Conservation (phyloP, 1,140 invertebrate genomes). For the Drosophila hydei region DNA sequence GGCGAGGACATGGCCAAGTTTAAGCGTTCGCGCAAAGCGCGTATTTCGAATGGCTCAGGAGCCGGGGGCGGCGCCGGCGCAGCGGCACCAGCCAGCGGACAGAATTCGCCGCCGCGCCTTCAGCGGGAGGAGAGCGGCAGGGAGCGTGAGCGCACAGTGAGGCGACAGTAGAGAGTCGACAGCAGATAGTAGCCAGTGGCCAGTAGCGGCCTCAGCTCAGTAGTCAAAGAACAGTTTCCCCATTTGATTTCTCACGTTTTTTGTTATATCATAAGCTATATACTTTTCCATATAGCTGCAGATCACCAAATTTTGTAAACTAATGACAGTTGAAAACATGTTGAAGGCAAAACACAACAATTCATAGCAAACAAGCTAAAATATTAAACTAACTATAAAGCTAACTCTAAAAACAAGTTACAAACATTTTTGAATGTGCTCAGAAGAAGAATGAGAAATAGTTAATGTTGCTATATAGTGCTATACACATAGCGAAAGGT, state of each 20-base stretch:
- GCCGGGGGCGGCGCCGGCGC: slow-evolving; percentile 67
- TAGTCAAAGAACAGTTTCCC: not conserved
- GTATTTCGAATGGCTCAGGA: slow-evolving; percentile 84
- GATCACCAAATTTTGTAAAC: slow-evolving; percentile 74
- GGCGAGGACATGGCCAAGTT: slow-evolving; percentile 98
- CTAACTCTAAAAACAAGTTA: slow-evolving; percentile 22
- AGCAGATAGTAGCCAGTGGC: too few species aligned
- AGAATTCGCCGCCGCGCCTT: slow-evolving; percentile 85
- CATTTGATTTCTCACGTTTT: slow-evolving; percentile 33
- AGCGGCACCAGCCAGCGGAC: slow-evolving; percentile 56
- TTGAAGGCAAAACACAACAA: slow-evolving; percentile 1
- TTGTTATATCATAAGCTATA: slow-evolving; percentile 38
- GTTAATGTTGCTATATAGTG: slow-evolving; percentile 10
- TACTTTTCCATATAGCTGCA: slow-evolving; percentile 47
- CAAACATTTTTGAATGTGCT: slow-evolving; percentile 36
- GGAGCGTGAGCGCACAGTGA: slow-evolving; percentile 78
- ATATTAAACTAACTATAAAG: slow-evolving; percentile 10
- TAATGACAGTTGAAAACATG: slow-evolving; percentile 40
- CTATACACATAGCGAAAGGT: not conserved
- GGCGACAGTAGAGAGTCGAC: slow-evolving; percentile 65
- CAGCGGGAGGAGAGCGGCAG: slow-evolving; percentile 82
- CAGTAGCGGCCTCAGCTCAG: not conserved
- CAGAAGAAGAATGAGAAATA: slow-evolving; percentile 27
- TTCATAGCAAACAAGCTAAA: slow-evolving; percentile 6
- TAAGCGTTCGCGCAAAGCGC: slow-evolving; percentile 89